Evolutionary conservation across 2,888 invertebrate species (phyloP).

Genomic region (Xylota segnis): DNA sequence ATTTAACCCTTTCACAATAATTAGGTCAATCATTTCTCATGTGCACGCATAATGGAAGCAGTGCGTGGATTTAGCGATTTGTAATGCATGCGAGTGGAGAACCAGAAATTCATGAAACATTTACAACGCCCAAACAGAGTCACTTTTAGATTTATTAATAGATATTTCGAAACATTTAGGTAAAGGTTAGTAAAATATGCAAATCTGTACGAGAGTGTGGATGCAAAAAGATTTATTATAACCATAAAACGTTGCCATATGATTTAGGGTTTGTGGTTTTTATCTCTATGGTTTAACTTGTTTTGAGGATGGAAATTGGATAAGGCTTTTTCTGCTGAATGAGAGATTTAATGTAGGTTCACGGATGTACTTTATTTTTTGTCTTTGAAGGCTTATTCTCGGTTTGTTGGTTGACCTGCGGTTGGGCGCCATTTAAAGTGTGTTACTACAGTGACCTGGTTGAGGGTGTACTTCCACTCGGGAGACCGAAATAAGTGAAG

Average conservation of each 20-base stretch:
- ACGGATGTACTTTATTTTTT: too few species aligned
- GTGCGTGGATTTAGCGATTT: background rate
- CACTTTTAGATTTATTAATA: conserved; percentile 17
- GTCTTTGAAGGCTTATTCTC: too few species aligned
- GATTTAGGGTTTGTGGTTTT: background rate
- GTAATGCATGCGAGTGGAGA: conserved; percentile 6
- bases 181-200: conserved; percentile 5
- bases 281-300: background rate
- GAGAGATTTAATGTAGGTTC: too few species aligned
- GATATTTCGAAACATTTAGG: conserved; percentile 3
- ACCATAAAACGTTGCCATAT: background rate
- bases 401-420: too few species aligned
- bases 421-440: too few species aligned
- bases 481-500: too few species aligned
- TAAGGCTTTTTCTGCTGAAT: too few species aligned
- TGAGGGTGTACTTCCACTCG: too few species aligned
- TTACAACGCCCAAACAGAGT: conserved; percentile 26
- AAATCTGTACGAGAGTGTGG: background rate
- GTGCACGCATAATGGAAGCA: background rate
- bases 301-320: too few species aligned
- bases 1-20: conserved; percentile 19
- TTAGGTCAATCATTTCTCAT: conserved; percentile 48
- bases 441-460: too few species aligned
- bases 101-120: conserved; percentile 7
- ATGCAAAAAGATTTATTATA: background rate